Conservation (phyloP, 1,140 invertebrate species). For the Atta cephalotes region DNA sequence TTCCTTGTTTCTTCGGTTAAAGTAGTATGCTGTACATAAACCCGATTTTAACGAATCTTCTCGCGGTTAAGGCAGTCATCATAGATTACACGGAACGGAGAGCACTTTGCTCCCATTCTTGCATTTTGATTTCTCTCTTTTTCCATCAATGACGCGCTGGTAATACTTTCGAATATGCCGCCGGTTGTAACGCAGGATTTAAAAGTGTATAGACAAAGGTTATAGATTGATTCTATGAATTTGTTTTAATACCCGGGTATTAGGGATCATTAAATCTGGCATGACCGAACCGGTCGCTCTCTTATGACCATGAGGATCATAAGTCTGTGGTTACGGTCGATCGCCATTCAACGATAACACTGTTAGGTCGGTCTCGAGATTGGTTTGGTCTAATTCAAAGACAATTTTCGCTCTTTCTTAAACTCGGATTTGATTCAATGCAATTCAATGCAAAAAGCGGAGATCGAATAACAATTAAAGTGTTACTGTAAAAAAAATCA, state of each 20-base stretch:
- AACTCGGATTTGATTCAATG: neutral
- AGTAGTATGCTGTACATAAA: constrained; percentile 8
- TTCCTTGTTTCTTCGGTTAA: neutral
- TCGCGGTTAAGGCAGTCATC: constrained; percentile 70
- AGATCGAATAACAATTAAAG: neutral
- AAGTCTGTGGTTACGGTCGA: constrained; percentile 54
- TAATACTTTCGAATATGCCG: constrained; percentile 20
- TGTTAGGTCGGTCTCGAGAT: constrained; percentile 3
- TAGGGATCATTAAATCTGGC: constrained; percentile 71
- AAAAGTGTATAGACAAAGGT: constrained; percentile 71
- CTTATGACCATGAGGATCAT: constrained; percentile 41
- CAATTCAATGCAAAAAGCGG: neutral
- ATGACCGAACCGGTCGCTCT: constrained; percentile 55
- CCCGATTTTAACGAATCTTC: constrained; percentile 73
- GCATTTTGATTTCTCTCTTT: constrained; percentile 64
- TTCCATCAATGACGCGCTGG: constrained; percentile 44
- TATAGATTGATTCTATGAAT: constrained; percentile 78
- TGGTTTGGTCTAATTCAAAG: neutral
- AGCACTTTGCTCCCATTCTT: constrained; percentile 58
- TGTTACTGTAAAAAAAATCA: neutral
- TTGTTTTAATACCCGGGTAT: constrained; percentile 76
- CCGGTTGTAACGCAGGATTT: constrained; percentile 42
- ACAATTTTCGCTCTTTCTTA: constrained; percentile 1
- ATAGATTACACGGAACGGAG: constrained; percentile 74
- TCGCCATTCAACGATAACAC: constrained; percentile 48